Conservation (phyloP, 1,140 invertebrate species). For the Coptotermes formosanus region DNA sequence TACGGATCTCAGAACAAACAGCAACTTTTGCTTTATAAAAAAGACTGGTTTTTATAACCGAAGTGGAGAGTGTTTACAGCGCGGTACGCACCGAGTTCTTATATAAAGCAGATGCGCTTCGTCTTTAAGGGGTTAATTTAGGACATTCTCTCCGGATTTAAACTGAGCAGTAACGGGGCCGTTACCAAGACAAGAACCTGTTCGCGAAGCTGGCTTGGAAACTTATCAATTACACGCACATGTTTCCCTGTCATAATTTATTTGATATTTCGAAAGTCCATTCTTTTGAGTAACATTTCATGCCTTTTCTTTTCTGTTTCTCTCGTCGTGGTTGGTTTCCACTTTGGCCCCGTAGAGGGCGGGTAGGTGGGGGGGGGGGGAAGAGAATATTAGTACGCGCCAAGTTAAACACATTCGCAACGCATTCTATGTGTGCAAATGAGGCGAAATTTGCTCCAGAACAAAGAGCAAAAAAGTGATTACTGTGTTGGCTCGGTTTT, state of each 20-base stretch:
- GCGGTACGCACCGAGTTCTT: too few relatives aligned
- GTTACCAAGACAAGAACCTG: background rate
- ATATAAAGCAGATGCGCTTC: too few relatives aligned
- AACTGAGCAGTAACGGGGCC: background rate
- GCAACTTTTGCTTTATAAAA: too few relatives aligned
- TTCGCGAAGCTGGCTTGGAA: background rate
- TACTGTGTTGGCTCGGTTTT: conserved; percentile 15
- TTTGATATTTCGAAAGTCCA: background rate
- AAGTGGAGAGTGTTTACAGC: too few relatives aligned
- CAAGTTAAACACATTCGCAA: background rate
- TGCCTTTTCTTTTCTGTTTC: background rate
- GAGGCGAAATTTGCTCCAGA: background rate
- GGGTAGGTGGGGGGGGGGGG: background rate
- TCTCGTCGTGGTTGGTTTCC: background rate
- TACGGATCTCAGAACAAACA: too few relatives aligned
- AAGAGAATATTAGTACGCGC: background rate
- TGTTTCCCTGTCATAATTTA: background rate
- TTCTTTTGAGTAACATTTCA: background rate
- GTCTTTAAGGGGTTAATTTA: too few relatives aligned
- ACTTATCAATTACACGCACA: background rate
- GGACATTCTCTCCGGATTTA: background rate
- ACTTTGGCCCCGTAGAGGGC: background rate
- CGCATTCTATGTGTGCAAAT: background rate
- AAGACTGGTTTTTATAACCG: too few relatives aligned
- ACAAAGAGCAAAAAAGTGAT: background rate